These are phyloP conservation scores for Pelodytes ibericus DNA, from an alignment of 2,797 vertebrate species.

Conservation along the genomic window DNA sequence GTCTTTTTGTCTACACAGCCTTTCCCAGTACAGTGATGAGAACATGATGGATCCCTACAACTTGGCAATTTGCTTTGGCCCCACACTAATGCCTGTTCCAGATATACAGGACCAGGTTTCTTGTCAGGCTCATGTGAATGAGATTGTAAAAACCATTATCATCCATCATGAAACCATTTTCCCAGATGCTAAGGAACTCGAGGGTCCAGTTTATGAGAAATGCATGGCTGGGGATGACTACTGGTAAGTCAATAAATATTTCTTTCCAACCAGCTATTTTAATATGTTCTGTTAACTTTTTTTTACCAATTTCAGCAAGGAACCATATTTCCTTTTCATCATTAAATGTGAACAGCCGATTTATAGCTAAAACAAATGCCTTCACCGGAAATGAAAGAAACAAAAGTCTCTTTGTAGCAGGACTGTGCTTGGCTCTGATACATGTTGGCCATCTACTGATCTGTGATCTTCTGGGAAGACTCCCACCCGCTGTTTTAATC, in stretches of 20 bases:
- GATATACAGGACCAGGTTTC: conserved; percentile 96
- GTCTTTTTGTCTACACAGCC: conserved; percentile 69
- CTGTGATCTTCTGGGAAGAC: no score
- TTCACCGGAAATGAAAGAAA: background rate
- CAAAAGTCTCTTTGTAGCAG: background rate
- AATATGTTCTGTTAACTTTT: background rate
- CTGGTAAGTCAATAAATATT: conserved; percentile 79
- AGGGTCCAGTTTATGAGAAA: conserved; percentile 95
- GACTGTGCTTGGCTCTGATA: background rate
- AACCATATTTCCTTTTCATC: background rate
- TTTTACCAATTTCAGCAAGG: background rate
- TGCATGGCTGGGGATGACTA: conserved; percentile 98
- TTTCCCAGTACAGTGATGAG: conserved; percentile 98
- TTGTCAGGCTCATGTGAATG: conserved; percentile 96
- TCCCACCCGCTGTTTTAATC: background rate
- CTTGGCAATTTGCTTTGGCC: conserved; percentile 97
- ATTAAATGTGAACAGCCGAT: background rate
- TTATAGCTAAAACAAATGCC: background rate
- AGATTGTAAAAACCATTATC: conserved; percentile 97
- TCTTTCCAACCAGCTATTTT: background rate
- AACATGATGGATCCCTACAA: conserved; percentile 99
- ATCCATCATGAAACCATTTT: conserved; percentile 96
- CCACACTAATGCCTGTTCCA: conserved; percentile 97
- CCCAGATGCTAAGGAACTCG: conserved; percentile 92
- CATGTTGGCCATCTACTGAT: background rate